Base-by-base conservation (phyloP, 2,113 vertebrate species). In the western clawed frog (Xenopus tropicalis) region DNA sequence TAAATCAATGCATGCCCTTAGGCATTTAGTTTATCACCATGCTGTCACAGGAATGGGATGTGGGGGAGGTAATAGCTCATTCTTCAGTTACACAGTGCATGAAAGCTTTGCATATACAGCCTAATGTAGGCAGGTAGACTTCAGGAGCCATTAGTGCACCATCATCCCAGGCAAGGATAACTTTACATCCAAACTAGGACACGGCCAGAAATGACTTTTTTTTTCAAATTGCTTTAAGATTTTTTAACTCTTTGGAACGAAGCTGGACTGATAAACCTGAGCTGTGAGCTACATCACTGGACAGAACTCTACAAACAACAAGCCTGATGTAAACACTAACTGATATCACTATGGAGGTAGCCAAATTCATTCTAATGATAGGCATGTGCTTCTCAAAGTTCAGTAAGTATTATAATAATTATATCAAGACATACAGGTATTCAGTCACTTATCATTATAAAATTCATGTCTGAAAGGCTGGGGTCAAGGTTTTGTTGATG, bases 21-120 rank as follows among this genome's bases (percentile, higher is more conserved):
- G 71, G 71, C 11, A 5, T 22, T 66, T n/a, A 17, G 16, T 72
- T 58, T 73, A 58, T 73, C 65, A 66, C 62, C 37, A 66, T 17
- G 6, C 13, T 66, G 48, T 73, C 16, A 58, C 62, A 22, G 16
- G 17, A 44, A n/a, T 43, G 62, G n/a, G 17, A 44, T 63, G 25
- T 58, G 72, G 64, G 54, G 61, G 48, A 29, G 63, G 62, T 61
- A 46, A 21, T 11, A 66, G 21, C 9, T 66, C 24, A 24, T 62
- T 71, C 14, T 22, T 24, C n/a, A 21, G 43, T 59, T 57, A 25
- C 22, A 62, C 24, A 59, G 51, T 14, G 24, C 57, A 25, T 24
- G 12, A 24, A 48, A 58, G 48, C 4, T 44, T 52, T 22, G 43
- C 21, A 66, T 61, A 46, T n/a, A 70, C 58, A 69, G 58, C 51